Conservation (phyloP, 2,797 vertebrate genomes). For the Lophotriccus pileatus region DNA sequence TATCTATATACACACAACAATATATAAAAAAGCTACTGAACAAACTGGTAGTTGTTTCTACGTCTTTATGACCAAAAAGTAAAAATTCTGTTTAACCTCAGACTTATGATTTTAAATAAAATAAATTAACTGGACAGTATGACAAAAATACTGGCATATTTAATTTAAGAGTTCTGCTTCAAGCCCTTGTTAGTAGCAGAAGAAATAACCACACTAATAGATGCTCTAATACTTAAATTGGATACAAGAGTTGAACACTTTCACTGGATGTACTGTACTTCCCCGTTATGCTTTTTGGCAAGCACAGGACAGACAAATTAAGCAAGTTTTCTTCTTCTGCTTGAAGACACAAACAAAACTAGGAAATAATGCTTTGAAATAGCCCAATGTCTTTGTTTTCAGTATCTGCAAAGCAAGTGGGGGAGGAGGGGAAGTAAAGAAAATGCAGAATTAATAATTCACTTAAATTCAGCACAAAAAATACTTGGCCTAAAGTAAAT, state of each 20-base stretch:
- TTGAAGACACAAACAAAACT: conserved; percentile 14
- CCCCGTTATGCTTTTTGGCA: neutral
- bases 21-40: neutral
- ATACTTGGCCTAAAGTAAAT: neutral
- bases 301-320: neutral
- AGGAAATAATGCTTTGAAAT: neutral
- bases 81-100: neutral
- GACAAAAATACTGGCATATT: neutral
- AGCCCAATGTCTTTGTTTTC: neutral
- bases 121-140: neutral
- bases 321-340: neutral
- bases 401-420: neutral
- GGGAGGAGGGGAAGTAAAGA: neutral
- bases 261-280: neutral
- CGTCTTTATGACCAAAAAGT: neutral
- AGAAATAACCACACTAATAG: neutral
- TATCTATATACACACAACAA: neutral
- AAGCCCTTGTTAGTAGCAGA: neutral
- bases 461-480: neutral
- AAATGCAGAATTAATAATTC: neutral
- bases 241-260: neutral
- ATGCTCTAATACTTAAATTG: neutral
- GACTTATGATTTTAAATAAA: neutral
- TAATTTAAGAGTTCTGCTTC: neutral
- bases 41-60: neutral